phyloP scores from a whole-genome alignment of 2,888 invertebrate genomes.

The Dryobotodes eremita region DNA sequence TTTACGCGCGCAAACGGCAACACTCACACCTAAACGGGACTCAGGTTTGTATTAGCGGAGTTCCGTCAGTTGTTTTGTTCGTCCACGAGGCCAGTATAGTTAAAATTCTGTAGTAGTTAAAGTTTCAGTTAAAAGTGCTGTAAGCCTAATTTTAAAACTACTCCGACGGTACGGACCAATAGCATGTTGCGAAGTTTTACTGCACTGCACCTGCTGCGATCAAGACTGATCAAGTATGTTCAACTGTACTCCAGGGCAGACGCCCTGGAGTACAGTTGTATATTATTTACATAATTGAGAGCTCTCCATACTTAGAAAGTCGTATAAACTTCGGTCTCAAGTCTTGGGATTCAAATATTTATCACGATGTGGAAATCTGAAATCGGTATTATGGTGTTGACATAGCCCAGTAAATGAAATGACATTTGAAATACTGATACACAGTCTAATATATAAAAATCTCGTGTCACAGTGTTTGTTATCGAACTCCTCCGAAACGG shows the following conservation, averaged over 20 bases:
- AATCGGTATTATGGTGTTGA: neutral
- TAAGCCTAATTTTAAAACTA: neutral
- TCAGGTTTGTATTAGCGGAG: too few species aligned
- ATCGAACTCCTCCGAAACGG: too few species aligned
- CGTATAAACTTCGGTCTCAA: neutral
- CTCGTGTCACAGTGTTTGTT: too few species aligned
- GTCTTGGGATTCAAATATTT: neutral
- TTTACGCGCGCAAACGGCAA: too few species aligned
- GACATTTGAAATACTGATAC: neutral
- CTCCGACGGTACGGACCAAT: neutral
- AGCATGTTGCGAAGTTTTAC: constrained; percentile 1
- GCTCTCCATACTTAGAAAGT: neutral
- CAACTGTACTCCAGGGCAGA: too few species aligned
- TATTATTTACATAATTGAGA: neutral
- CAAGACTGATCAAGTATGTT: too few species aligned
- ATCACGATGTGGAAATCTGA: neutral
- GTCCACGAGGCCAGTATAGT: too few species aligned
- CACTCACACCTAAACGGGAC: too few species aligned
- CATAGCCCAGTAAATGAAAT: neutral
- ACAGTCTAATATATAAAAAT: too few species aligned
- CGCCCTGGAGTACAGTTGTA: neutral
- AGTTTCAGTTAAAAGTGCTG: neutral
- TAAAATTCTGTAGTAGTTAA: too few species aligned
- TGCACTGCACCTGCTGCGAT: constrained; percentile 7
- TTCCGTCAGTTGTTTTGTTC: too few species aligned